Conservation (phyloP, 2,888 invertebrate genomes). For the Acleris emargana region DNA sequence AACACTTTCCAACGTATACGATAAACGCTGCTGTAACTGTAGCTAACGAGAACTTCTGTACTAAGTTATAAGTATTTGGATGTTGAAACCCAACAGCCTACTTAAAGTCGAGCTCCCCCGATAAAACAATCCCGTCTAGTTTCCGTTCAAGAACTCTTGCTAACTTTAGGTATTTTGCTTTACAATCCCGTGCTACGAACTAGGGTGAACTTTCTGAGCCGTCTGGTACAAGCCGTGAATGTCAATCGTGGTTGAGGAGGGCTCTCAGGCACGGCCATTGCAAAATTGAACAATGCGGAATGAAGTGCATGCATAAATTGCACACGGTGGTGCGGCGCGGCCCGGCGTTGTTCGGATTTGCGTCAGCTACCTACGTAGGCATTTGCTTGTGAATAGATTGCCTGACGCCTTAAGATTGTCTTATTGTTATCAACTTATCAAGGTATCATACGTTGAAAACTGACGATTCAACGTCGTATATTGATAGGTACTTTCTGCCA, state of each 20-base stretch:
- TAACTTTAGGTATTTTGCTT: slow-evolving; percentile 37
- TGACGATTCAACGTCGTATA: too few relatives aligned
- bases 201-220: slow-evolving; percentile 57
- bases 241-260: slow-evolving; percentile 69
- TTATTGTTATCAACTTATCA: too few relatives aligned
- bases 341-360: slow-evolving; percentile 16
- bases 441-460: too few relatives aligned
- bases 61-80: neutral
- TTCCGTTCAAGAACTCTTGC: slow-evolving; percentile 34
- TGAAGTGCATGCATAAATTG: slow-evolving; percentile 63
- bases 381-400: slow-evolving; percentile 13
- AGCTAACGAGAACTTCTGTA: neutral
- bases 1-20: neutral
- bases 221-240: slow-evolving; percentile 63
- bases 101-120: slow-evolving; percentile 24
- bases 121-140: slow-evolving; percentile 36
- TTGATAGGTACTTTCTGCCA: too few relatives aligned
- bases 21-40: neutral
- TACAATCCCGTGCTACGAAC: slow-evolving; percentile 27
- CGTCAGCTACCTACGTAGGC: slow-evolving; percentile 7
- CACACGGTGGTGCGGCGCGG: slow-evolving; percentile 38
- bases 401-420: neutral
- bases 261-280: slow-evolving; percentile 63
- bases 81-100: slow-evolving; percentile 22
- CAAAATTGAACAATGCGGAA: slow-evolving; percentile 73